Evolutionary conservation across 2,113 vertebrate genomes (phyloP), one percentile per base, ranked within the genome.

Genomic region (Nerophis lumbriciformis): DNA sequence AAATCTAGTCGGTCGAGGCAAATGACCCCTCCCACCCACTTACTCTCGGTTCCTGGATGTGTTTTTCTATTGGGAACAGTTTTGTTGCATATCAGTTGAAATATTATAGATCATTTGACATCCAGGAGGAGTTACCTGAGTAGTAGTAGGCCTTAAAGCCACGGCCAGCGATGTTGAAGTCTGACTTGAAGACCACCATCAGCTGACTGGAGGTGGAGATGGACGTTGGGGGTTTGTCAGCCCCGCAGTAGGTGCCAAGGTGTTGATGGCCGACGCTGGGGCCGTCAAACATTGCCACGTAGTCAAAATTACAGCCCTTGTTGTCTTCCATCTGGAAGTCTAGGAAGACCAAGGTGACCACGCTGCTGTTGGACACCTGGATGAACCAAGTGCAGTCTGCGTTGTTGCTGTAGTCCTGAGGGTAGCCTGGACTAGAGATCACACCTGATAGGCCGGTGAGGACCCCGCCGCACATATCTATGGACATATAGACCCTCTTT

Each of bases 141-240:
- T 94, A 98, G 83, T 94, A 99, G 70, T 92, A 88, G 12, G 94
- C 95, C 74, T 94, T 98, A 85, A 99, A 99, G 48, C 97, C 96
- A 48, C 92, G 89, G 70, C 94, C 95, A 7, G 93, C 96, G 0
- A 99, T 99, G 86, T 99, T 99, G 72, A 95, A 98, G 81, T 99
- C 96, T 0, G 96, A 99, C 77, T 94, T 98, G 88, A 99, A 98
- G 68, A 96, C 67, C 16, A 97, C 67, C n/a, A 95, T 90, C 44
- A 98, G 89, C 72, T 95, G 91, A 0, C 82, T 92, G 72, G 89
- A 79, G 5, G 91, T 90, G 9, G 95, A 95, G 71, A 93, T 6
- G 0, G 80, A 87, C 61, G 87, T 88, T 2, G 94, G 91, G 0
- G 95, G 96, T 60, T 60, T 83, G 44, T 87, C 5, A 6, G 81